Evolutionary conservation across 2,113 vertebrate species (phyloP), one percentile per base, ranked within the genome.

Genomic region (Heterotilapia buettikoferi): DNA sequence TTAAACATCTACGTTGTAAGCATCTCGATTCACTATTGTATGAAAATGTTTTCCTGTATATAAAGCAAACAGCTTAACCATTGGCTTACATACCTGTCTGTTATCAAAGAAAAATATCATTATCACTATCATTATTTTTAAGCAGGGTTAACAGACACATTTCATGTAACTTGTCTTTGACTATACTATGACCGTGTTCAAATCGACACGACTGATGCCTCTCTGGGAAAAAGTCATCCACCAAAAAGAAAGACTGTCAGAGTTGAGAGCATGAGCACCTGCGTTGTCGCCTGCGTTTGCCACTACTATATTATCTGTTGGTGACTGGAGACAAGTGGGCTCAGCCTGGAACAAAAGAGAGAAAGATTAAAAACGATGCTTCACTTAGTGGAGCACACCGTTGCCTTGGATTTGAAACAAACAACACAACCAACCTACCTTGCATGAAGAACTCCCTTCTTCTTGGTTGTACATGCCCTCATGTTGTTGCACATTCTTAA

Each of bases 391-490:
- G 13, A 11, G 6, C 6, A 33, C 57, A 9, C 3, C 2, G 1
- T 26, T 8, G 3, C 4, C 4, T 47, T 5, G 16, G 53, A 47
- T 57, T 43, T 33, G n/a, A 38, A 38, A 38, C 38, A 38, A 10
- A 38, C 38, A 38, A 38, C 38, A 38, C 38, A 59, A 63, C 19
- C 38, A 68, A 82, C 90, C 50, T 16, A 97, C 96, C 92, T 80
- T 93, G 86, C 57, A 93, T 14, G 47, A n/a, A 2, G 94, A 78
- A 7, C 92, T 89, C 1, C 94, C 94, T 88, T 94, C 96, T 88
- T 97, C 96, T 9, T 95, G 83, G n/a, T 96, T 97, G 89, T 96
- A 97, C 14, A 61, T 89, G 33, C 94, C 94, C 11, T 95, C 94
- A 2, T 92, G 87, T 2, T 56, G 14, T 3, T 38, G 0, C 11